These are phyloP conservation scores for Rhynchomys soricoides DNA, from an alignment of 2,113 vertebrate species.

Conservation along the genomic window DNA sequence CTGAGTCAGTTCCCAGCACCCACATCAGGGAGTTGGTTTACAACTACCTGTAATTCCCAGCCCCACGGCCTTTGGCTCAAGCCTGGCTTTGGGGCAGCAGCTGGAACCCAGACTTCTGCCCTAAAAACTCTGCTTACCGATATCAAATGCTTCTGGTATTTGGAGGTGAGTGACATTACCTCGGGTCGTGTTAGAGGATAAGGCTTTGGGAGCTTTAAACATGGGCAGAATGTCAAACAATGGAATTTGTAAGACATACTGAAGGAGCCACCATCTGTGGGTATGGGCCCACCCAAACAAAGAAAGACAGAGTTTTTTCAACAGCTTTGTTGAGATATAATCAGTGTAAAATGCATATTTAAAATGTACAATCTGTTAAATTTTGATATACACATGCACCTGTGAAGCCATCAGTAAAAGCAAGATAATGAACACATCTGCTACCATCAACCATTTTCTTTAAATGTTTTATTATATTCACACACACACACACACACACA, in stretches of 20 bases:
- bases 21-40: not conserved
- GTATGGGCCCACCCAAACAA: not conserved
- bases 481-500: no score
- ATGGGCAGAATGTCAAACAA: not conserved
- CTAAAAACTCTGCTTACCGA: not conserved
- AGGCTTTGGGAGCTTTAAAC: not conserved
- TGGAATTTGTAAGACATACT: not conserved
- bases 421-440: not conserved
- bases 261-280: not conserved
- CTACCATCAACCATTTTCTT: not conserved
- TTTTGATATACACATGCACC: not conserved
- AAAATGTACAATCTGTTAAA: not conserved
- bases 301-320: conserved; percentile 5
- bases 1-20: not conserved
- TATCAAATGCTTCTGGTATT: not conserved
- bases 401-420: not conserved
- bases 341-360: not conserved
- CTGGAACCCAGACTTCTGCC: not conserved
- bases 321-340: conserved; percentile 1
- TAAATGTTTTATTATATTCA: not conserved
- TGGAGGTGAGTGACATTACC: not conserved
- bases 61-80: not conserved
- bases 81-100: not conserved
- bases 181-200: not conserved
- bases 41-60: not conserved